These are phyloP conservation scores for Emys orbicularis DNA, from an alignment of 2,797 vertebrate species.

Conservation along the genomic window DNA sequence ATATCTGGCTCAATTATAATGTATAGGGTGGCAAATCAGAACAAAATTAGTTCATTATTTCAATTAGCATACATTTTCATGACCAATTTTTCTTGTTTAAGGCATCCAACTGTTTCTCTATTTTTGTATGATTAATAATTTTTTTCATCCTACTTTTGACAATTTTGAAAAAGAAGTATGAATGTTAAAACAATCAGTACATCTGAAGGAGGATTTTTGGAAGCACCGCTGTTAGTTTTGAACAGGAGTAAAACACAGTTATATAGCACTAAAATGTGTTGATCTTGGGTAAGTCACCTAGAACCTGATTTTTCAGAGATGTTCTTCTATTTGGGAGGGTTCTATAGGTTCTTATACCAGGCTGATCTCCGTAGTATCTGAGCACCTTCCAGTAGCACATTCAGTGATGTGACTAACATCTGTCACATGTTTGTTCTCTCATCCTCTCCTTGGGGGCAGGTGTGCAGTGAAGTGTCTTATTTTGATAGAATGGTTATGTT, in stretches of 20 bases:
- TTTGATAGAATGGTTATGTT: background rate
- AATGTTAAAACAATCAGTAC: background rate
- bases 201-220: background rate
- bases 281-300: background rate
- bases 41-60: conserved; percentile 46
- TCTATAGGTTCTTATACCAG: background rate
- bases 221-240: background rate
- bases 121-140: background rate
- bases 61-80: conserved; percentile 27
- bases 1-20: conserved; percentile 39
- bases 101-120: background rate
- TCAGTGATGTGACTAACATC: background rate
- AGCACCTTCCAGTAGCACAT: background rate
- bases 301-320: background rate
- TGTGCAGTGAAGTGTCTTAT: background rate
- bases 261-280: background rate
- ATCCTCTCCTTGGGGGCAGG: background rate
- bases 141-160: conserved; percentile 7
- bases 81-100: background rate
- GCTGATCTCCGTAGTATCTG: background rate
- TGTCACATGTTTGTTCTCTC: background rate
- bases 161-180: background rate
- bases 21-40: conserved; percentile 43
- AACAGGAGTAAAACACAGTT: background rate
- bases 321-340: background rate